Base-by-base conservation (phyloP, 2,797 vertebrate genomes). In the Xenops minutus region DNA sequence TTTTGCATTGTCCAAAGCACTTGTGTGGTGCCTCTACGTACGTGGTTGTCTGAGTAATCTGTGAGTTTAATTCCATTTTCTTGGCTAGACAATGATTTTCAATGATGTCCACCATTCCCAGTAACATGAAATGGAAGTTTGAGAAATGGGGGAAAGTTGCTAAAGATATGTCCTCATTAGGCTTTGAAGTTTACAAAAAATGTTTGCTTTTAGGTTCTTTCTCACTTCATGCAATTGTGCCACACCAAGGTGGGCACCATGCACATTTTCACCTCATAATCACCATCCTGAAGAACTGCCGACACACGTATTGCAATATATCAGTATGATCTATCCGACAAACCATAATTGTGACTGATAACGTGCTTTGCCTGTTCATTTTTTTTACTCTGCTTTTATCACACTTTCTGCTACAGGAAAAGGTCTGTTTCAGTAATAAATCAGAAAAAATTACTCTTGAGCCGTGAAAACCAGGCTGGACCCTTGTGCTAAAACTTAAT, bases 371-470 rank as follows among this genome's bases (percentile, higher is more conserved):
- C 21, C 54, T 84, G 36, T 39, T 44, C 36, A 11, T 75, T 91
- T 83, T 79, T 92, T 89, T 72, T 14, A 41, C 44, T 91, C 58
- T 56, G 19, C 39, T 85, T 93, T 81, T 89, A 88, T 93, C 82
- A 85, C 72, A 52, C 55, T 88, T 87, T 73, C 76, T 93, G 39
- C 58, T 81, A 73, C 62, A 86, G 69, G 36, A 87, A 64, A 91
- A 91, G 19, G 73, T 34, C 34, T 56, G 14, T 81, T 91, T 76
- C 73, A 73, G 37, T 69, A 92, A 92, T 79, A 94, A 96, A 88
- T 97, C 73, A 90, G 69, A 91, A 76, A 55, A 88, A 93, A 88
- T 73, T 83, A 71, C 91, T 92, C 51, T 64, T 91, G 83, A 92
- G 68, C 84, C 67, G 39, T 83, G 93, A 89, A 95, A 94, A 81